phyloP scores from a whole-genome alignment of 2,797 vertebrate genomes.

The Tympanoctomys barrerae region DNA sequence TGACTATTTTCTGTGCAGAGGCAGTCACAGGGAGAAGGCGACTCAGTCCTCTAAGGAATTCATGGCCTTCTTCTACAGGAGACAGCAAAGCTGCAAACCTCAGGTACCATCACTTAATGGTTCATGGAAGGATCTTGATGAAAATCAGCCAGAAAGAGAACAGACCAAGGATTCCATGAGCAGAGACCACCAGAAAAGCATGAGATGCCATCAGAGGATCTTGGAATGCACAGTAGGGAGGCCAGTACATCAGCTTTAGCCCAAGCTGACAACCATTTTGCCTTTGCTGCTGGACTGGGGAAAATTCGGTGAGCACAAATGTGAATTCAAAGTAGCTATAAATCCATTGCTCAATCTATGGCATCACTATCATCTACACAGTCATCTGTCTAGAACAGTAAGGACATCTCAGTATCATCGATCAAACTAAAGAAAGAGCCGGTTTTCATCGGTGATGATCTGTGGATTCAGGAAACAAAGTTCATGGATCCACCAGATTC shows the following conservation, averaged over 20 bases:
- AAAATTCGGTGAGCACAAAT: background rate
- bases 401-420: background rate
- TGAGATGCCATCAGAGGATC: background rate
- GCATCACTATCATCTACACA: background rate
- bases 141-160: background rate
- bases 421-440: background rate
- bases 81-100: background rate
- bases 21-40: background rate
- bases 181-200: background rate
- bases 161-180: background rate
- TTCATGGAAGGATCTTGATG: background rate
- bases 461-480: background rate
- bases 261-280: background rate
- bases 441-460: background rate
- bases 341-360: background rate
- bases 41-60: background rate
- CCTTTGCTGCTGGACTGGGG: background rate
- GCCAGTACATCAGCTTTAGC: background rate
- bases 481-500: background rate
- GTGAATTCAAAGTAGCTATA: background rate
- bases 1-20: background rate
- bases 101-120: background rate
- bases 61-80: background rate
- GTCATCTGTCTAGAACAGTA: background rate
- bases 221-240: background rate